Evolutionary conservation across 2,888 invertebrate species (phyloP).

Genomic region (Acrobeloides nanus): DNA sequence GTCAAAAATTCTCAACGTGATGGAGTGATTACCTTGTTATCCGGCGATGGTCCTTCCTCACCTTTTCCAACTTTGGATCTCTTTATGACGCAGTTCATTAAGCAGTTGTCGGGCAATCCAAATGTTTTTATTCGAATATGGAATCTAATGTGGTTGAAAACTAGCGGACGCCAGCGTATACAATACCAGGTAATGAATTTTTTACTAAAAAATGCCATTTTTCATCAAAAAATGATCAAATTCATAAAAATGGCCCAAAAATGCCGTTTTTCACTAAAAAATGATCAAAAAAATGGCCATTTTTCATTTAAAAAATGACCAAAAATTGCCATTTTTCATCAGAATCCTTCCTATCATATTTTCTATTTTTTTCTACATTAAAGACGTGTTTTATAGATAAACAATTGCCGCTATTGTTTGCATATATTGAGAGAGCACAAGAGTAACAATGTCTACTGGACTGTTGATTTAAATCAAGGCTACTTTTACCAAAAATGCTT

Average conservation of each 20-base stretch:
- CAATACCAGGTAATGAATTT: constrained; percentile 11
- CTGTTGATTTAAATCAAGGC: constrained; percentile 58
- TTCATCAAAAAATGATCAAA: too few relatives aligned
- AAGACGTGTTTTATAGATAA: constrained; percentile 19
- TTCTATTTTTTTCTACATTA: neutral
- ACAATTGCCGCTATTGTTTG: constrained; percentile 61
- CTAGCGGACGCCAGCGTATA: neutral
- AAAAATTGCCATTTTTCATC: too few relatives aligned
- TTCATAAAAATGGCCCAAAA: too few relatives aligned
- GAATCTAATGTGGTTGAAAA: neutral
- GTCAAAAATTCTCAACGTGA: too few relatives aligned
- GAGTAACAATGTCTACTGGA: constrained; percentile 62
- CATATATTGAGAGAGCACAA: constrained; percentile 62
- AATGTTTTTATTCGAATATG: constrained; percentile 12
- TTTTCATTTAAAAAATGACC: too few relatives aligned
- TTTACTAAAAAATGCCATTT: too few relatives aligned
- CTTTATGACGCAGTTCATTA: constrained; percentile 13
- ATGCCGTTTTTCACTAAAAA: too few relatives aligned
- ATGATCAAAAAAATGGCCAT: too few relatives aligned
- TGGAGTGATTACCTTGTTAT: too few relatives aligned
- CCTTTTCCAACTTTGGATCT: constrained; percentile 17
- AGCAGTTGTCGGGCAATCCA: constrained; percentile 1
- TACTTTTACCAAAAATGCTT: constrained; percentile 63
- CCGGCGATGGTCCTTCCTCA: too few relatives aligned
- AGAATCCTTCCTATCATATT: too few relatives aligned